phyloP scores from a whole-genome alignment of 2,797 vertebrate genomes.

The Pangasius djambal region DNA sequence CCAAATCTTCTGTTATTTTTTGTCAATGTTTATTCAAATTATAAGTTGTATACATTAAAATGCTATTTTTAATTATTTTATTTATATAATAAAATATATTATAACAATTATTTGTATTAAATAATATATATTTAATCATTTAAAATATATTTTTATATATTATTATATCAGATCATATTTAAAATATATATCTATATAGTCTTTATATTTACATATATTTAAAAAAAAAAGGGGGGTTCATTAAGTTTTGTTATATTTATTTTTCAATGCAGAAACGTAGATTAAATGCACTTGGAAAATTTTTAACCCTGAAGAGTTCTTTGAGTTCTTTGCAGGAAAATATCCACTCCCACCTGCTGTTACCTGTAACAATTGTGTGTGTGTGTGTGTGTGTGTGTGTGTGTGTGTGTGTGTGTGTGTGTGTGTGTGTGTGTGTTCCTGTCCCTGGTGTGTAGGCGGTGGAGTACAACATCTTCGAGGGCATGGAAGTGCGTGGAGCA shows the following conservation, averaged over 20 bases:
- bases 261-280: not conserved
- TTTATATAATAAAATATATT: no score
- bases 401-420: not conserved
- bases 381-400: not conserved
- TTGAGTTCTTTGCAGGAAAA: not conserved
- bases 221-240: no score
- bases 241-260: not conserved
- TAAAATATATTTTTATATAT: no score
- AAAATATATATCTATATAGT: no score
- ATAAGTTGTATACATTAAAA: no score
- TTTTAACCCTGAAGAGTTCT: not conserved
- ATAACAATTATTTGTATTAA: no score
- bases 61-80: not conserved
- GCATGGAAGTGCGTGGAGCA: conserved; percentile 90
- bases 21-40: no score
- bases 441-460: conserved; percentile 73
- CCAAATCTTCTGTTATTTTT: no score
- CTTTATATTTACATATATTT: no score
- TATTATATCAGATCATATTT: no score
- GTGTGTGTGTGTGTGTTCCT: not conserved
- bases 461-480: conserved; percentile 98
- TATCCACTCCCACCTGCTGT: no score
- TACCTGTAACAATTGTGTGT: not conserved
- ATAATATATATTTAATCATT: no score
- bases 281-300: not conserved